Evolutionary conservation across 1,140 invertebrate genomes (phyloP), one percentile per base, ranked within the genome.

Genomic region (Amphibalanus amphitrite): DNA sequence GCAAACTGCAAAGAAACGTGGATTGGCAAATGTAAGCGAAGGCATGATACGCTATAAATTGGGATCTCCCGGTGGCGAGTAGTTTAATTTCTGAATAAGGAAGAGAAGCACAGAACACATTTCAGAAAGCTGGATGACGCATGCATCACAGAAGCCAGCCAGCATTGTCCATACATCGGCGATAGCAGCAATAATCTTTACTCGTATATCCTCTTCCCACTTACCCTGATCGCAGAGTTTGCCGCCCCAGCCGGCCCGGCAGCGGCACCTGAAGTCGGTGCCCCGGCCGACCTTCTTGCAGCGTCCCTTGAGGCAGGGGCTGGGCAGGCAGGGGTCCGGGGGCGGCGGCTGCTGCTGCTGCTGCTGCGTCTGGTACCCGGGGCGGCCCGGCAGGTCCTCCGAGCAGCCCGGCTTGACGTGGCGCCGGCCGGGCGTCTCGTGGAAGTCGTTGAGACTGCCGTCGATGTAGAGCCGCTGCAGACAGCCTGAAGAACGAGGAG

Each of bases 391-490:
- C 23, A 23, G 1, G 13, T 77, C 80, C 79, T 78, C 81, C 78
- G 72, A 77, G 69, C 75, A 76, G 29, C 74, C 81, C 1, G 81
- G 81, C 3, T 76, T 86, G 0, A 94, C 87, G 75, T 93, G 90
- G 79, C 90, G 88, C 59, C 88, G 87, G 33, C 88, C 90, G 0
- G 92, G 75, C 0, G 78, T 90, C 78, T 93, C 92, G 69, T 86
- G 86, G 78, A 97, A 94, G 83, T 98, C 95, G 23, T 95, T 87
- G 69, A 89, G 85, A 78, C 96, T 94, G 77, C 92, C 91, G 81
- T 98, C 98, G 72, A 98, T 89, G 86, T 89, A 91, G 70, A 97
- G 87, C 78, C 93, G 90, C 75, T 90, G 89, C 82, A 98, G 89
- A 79, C 95, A 98, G 69, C 96, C 93, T 94, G 78, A 47, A 75